phyloP scores from a whole-genome alignment of 1,140 invertebrate species.

The Zaprionus camerounensis region DNA sequence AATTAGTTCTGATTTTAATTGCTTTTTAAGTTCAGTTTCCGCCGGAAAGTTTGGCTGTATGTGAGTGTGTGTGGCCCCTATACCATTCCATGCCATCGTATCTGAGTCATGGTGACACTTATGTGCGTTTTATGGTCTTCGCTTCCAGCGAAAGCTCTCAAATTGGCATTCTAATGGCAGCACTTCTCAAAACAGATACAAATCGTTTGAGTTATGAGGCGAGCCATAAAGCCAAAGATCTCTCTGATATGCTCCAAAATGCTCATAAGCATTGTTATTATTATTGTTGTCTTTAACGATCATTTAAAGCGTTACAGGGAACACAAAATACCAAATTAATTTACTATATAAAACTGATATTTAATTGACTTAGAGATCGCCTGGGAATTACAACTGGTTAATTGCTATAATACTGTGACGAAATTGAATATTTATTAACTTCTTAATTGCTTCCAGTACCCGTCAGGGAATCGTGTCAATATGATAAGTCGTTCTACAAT shows the following conservation, averaged over 20 bases:
- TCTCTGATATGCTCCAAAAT: constrained; percentile 66
- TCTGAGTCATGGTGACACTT: constrained; percentile 77
- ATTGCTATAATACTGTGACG: neutral
- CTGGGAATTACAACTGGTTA: neutral
- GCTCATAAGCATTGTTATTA: constrained; percentile 62
- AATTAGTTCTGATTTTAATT: constrained; percentile 79
- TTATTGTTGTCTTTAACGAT: constrained; percentile 49
- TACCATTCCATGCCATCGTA: constrained; percentile 20
- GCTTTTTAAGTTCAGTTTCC: constrained; percentile 76
- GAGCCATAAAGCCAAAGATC: constrained; percentile 54
- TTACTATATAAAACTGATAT: constrained; percentile 10
- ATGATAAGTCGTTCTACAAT: neutral
- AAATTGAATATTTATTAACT: neutral
- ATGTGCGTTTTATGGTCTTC: constrained; percentile 71
- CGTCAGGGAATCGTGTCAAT: neutral
- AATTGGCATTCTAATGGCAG: constrained; percentile 79
- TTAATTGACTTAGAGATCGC: neutral
- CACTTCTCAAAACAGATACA: constrained; percentile 78
- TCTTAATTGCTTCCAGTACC: neutral
- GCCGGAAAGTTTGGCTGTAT: constrained; percentile 60
- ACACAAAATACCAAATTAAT: constrained; percentile 51
- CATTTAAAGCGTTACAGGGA: constrained; percentile 47
- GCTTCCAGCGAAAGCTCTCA: constrained; percentile 74
- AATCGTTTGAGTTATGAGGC: constrained; percentile 67
- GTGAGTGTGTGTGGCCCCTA: constrained; percentile 49